Conservation (phyloP, 2,797 vertebrate species). For the Dendrocincla fuliginosa region DNA sequence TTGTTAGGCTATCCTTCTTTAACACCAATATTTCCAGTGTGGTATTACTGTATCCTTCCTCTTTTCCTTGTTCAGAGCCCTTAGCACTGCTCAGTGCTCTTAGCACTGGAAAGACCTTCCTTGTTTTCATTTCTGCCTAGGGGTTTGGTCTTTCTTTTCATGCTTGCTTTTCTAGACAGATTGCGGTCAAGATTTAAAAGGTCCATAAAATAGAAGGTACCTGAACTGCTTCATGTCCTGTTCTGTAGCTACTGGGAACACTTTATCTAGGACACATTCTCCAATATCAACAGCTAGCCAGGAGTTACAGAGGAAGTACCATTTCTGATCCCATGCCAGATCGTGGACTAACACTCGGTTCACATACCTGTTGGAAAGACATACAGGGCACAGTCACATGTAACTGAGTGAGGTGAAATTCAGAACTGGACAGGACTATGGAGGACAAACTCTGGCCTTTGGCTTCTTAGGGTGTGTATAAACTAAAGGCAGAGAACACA, state of each 20-base stretch:
- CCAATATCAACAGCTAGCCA: constrained; percentile 92
- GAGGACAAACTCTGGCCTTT: neutral
- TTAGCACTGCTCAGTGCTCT: neutral
- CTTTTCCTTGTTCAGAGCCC: neutral
- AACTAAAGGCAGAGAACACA: neutral
- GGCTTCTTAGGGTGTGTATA: neutral
- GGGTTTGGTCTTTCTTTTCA: neutral
- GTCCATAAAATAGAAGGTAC: constrained; percentile 64
- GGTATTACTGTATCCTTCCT: neutral
- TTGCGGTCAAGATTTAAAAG: neutral
- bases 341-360: constrained; percentile 90
- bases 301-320: constrained; percentile 94
- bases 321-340: constrained; percentile 84
- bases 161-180: neutral
- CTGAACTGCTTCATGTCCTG: constrained; percentile 90
- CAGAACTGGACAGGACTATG: neutral
- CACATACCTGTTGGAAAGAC: constrained; percentile 84
- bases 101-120: neutral
- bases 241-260: constrained; percentile 90
- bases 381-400: neutral
- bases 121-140: neutral
- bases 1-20: neutral
- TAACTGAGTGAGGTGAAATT: neutral
- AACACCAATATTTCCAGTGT: neutral
- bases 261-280: constrained; percentile 88